Conservation (phyloP, 23 tunicate genomes). For the Ascidia mentula region DNA sequence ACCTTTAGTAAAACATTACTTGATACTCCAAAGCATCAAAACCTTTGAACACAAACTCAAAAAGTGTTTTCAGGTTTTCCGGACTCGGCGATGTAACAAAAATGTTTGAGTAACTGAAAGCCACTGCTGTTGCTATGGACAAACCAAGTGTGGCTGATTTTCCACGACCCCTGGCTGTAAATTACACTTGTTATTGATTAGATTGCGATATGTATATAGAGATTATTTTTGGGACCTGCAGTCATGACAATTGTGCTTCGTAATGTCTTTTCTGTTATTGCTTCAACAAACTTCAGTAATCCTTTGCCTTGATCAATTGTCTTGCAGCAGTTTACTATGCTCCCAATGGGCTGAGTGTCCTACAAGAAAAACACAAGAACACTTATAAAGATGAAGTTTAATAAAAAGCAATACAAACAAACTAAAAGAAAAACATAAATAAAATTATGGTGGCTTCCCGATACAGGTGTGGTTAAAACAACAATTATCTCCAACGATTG, state of each 20-base stretch:
- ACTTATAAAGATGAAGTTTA: not conserved
- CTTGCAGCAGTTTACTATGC: conserved; percentile 76
- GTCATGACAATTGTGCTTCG: conserved; percentile 85
- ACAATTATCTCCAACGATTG: too few species aligned
- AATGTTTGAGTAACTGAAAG: conserved; percentile 86
- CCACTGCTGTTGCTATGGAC: conserved; percentile 85
- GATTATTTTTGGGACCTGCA: conserved; percentile 64
- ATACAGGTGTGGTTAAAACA: too few species aligned
- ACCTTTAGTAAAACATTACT: conserved; percentile 19
- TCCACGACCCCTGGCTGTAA: conserved; percentile 87
- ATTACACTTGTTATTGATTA: too few species aligned
- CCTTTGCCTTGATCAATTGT: conserved; percentile 92
- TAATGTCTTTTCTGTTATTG: conserved; percentile 72
- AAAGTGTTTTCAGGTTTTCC: conserved; percentile 77
- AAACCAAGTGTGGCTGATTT: conserved; percentile 92
- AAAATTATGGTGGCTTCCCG: not conserved
- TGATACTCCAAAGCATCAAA: conserved; percentile 93
- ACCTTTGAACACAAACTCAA: conserved; percentile 92
- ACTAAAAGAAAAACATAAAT: not conserved
- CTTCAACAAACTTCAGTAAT: conserved; percentile 80
- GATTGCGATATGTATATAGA: too few species aligned
- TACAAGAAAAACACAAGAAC: not conserved
- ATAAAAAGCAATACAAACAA: too few species aligned
- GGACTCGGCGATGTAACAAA: conserved; percentile 96
- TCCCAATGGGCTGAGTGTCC: conserved; percentile 89